Evolutionary conservation across 1,140 invertebrate genomes (phyloP).

Genomic region (Drosophila guanche): DNA sequence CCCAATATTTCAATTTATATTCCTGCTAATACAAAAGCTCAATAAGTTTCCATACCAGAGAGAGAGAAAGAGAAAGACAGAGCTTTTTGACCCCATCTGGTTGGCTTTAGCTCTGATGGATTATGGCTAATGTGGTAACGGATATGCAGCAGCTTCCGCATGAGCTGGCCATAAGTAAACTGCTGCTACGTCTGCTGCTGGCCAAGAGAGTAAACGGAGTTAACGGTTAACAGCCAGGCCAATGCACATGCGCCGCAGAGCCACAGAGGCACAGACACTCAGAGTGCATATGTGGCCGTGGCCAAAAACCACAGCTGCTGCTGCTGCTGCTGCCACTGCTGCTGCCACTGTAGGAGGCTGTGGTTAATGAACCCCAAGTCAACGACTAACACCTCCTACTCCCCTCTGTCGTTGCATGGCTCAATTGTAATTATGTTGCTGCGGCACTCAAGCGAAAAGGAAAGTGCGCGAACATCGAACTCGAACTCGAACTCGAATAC

Average conservation of each 20-base stretch:
- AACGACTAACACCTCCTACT: slow-evolving; percentile 31
- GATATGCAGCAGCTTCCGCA: slow-evolving; percentile 69
- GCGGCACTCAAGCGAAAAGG: slow-evolving; percentile 64
- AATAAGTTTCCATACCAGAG: neutral
- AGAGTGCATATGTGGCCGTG: slow-evolving; percentile 55
- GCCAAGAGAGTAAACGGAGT: slow-evolving; percentile 16
- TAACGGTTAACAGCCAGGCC: slow-evolving; percentile 20
- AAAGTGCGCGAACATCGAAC: slow-evolving; percentile 69
- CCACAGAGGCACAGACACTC: slow-evolving; percentile 15
- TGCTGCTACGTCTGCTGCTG: slow-evolving; percentile 12
- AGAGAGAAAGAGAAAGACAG: neutral
- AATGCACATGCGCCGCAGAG: slow-evolving; percentile 35
- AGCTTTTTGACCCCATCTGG: slow-evolving; percentile 27
- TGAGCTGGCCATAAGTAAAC: slow-evolving; percentile 63
- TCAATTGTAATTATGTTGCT: slow-evolving; percentile 76
- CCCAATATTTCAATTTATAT: too few relatives aligned
- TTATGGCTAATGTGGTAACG: slow-evolving; percentile 53
- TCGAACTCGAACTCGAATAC: slow-evolving; percentile 27
- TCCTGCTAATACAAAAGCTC: too few relatives aligned
- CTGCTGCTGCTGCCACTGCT: slow-evolving; percentile 17
- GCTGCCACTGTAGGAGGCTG: slow-evolving; percentile 14
- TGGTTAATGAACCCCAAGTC: slow-evolving; percentile 70
- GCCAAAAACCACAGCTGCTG: slow-evolving; percentile 31
- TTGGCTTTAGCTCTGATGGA: slow-evolving; percentile 35
- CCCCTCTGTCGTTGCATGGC: slow-evolving; percentile 45